These are phyloP conservation scores for Magallana nippona DNA, from an alignment of 2,888 invertebrate species.

Conservation along the genomic window DNA sequence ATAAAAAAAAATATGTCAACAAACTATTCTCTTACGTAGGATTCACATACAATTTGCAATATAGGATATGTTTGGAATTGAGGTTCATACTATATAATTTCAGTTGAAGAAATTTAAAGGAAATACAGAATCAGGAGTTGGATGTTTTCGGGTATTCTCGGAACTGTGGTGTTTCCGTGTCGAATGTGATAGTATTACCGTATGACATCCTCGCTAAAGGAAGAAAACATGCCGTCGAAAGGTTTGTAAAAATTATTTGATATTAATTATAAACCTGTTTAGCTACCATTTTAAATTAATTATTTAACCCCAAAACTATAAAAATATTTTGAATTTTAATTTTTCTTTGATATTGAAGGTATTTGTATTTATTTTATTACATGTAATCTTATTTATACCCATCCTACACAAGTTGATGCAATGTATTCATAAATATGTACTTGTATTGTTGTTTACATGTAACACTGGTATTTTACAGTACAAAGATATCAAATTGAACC, in stretches of 20 bases:
- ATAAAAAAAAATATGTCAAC: conserved; percentile 14
- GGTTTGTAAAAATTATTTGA: conserved; percentile 36
- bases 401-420: too few species aligned
- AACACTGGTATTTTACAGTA: too few species aligned
- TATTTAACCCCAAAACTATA: too few species aligned
- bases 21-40: neutral
- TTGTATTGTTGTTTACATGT: too few species aligned
- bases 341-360: too few species aligned
- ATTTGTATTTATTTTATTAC: too few species aligned
- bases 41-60: neutral
- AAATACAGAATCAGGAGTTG: neutral
- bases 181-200: conserved; percentile 17
- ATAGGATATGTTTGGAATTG: neutral
- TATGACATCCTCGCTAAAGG: conserved; percentile 50
- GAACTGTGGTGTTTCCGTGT: neutral
- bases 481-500: too few species aligned
- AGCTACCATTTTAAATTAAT: neutral
- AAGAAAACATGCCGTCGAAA: conserved; percentile 53
- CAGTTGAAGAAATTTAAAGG: neutral
- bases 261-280: neutral
- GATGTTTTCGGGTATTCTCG: conserved; percentile 1
- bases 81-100: conserved; percentile 9
- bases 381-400: too few species aligned
- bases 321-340: too few species aligned
- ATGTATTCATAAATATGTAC: too few species aligned